Percentiles rank a stretch among this genome's conserved stretches.
Conservation (phyloP, 2,888 invertebrate species). For the Pelosia muscerda region DNA sequence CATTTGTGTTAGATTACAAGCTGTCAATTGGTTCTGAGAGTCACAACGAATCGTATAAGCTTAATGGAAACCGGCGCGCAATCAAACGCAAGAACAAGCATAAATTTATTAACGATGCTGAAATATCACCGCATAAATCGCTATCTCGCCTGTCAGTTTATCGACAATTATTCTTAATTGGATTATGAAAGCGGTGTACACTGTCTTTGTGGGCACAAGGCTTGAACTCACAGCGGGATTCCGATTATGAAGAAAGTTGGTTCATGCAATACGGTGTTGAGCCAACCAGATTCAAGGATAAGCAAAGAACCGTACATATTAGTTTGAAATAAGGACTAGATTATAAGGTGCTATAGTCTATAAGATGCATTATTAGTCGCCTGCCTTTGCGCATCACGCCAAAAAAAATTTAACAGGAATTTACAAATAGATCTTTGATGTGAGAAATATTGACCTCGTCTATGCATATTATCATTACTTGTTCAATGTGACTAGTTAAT, state of each 20-base stretch:
- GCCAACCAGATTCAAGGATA: no score
- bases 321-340: no score
- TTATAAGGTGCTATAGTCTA: no score
- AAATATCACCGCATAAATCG: slow-evolving; percentile 87
- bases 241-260: background rate
- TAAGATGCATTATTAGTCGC: no score
- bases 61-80: slow-evolving; percentile 80
- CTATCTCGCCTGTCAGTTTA: slow-evolving; percentile 84
- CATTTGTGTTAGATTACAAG: slow-evolving; percentile 68
- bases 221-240: slow-evolving; percentile 48
- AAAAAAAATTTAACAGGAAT: background rate
- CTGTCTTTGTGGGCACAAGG: slow-evolving; percentile 56
- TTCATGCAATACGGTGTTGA: no score
- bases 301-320: no score
- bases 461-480: background rate
- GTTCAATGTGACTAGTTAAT: background rate
- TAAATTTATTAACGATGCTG: slow-evolving; percentile 86
- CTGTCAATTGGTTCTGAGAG: slow-evolving; percentile 69
- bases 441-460: background rate
- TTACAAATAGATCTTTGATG: background rate
- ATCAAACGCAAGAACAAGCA: slow-evolving; percentile 86
- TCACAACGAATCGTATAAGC: slow-evolving; percentile 74
- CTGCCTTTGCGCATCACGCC: no score
- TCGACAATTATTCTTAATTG: slow-evolving; percentile 87
- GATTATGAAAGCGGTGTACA: slow-evolving; percentile 83